Evolutionary conservation across 2,888 invertebrate genomes (phyloP), one percentile per base, ranked within the genome.

Genomic region (Endotricha flammealis): DNA sequence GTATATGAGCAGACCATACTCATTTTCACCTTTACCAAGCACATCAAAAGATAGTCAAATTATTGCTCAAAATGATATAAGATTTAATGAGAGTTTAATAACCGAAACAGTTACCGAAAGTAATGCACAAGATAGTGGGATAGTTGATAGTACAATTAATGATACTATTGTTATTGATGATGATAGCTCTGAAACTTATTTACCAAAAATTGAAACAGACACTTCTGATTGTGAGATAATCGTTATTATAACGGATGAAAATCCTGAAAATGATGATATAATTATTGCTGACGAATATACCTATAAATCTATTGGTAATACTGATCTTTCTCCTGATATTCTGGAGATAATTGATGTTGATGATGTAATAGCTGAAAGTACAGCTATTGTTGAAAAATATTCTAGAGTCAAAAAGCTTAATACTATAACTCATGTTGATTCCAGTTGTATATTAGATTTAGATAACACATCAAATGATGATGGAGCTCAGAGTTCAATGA

Each of bases 11-110:
- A 47, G 29, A 5, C 41, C 39, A 25, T 39, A 36, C 8, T 33
- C 50, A 30, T 75, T 73, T 38, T 62, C 61, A 9, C 74, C 73
- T 2, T 17, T 63, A 13, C 74, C 75, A 3, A 75, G 75, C 46
- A 74, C 75, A 23, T 75, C 75, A 2, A 63, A 9, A 37, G 65
- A 73, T 33, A 50, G 33, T 32, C 50, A 59, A 24, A 62, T 53
- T 5, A 53, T 74, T 25, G 31, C 46, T 6, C 57, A 57, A 54
- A 74, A 76, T 63, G 71, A 70, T 29, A 35, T 57, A 32, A 47
- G 46, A 8, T 70, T 66, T 14, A 55, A 54, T 50, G 52, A 69
- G 29, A 64, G 67, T 34, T 39, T 66, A 5, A 36, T 32, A 7
- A 28, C 29, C 35, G 36, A 43, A 13, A 25, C 16, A 20, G n/a